These are phyloP conservation scores for Tenthredo mesomela DNA, from an alignment of 2,888 invertebrate species.

Conservation along the genomic window DNA sequence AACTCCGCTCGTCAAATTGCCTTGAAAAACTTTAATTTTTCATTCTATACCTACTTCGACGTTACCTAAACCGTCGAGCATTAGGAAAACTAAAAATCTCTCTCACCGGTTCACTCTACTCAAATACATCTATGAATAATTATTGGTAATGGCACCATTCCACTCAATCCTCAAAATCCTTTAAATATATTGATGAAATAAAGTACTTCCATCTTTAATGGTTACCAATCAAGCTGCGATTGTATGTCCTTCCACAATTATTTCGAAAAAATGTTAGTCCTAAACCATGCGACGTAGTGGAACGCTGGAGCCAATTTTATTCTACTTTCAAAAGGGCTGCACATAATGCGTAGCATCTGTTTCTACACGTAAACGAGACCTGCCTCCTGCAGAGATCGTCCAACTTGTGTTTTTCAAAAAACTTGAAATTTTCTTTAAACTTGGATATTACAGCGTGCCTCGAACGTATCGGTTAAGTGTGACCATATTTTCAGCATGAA, in stretches of 20 bases:
- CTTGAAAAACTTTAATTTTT: conserved; percentile 11
- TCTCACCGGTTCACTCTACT: background rate
- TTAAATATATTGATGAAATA: background rate
- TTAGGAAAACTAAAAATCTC: background rate
- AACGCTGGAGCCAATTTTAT: background rate
- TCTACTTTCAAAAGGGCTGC: background rate
- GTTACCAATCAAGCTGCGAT: background rate
- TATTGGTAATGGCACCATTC: background rate
- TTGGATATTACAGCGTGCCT: background rate
- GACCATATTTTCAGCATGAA: background rate
- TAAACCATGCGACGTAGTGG: background rate
- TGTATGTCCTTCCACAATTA: background rate
- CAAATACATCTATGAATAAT: background rate
- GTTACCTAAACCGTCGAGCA: conserved; percentile 7
- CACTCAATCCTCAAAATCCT: background rate
- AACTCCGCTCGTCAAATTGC: background rate
- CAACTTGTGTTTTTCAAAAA: background rate
- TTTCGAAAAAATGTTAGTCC: background rate
- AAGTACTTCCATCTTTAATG: background rate
- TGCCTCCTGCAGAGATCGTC: background rate
- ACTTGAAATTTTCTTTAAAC: background rate
- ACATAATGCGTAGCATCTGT: conserved; percentile 19
- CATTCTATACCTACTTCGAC: background rate
- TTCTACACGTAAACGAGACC: background rate
- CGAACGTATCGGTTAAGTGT: background rate